A percentile compares a stretch with the other conserved stretches of the same genome.
phyloP scores from a whole-genome alignment of 2,113 vertebrate species.

The Podarcis cretensis region DNA sequence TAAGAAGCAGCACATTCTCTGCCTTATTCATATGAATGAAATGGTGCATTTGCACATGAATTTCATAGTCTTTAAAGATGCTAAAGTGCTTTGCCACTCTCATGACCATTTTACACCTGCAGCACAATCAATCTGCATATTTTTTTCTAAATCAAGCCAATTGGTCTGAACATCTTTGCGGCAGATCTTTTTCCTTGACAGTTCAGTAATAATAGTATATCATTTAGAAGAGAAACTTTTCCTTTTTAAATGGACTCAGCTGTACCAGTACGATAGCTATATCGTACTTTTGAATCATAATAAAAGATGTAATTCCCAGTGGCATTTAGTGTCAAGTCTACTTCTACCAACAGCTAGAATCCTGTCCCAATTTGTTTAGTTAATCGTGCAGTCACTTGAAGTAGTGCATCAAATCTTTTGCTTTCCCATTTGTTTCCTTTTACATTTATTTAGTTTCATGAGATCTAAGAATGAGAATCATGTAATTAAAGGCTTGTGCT shows the following conservation, averaged over 20 bases:
- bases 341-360: background rate
- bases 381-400: background rate
- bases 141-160: background rate
- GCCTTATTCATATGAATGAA: background rate
- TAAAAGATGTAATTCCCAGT: background rate
- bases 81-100: background rate
- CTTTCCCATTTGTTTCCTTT: background rate
- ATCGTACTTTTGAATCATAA: background rate
- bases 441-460: background rate
- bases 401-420: background rate
- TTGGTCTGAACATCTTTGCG: background rate
- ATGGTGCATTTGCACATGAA: background rate
- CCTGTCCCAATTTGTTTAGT: background rate
- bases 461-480: background rate
- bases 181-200: background rate
- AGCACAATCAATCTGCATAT: background rate
- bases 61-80: background rate
- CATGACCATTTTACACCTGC: background rate
- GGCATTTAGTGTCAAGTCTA: background rate
- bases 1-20: background rate
- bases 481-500: background rate
- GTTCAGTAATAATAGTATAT: background rate
- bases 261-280: background rate
- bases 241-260: background rate
- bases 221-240: background rate